Base-by-base conservation (phyloP, 2,797 vertebrate species). In the Ceryle rudis region DNA sequence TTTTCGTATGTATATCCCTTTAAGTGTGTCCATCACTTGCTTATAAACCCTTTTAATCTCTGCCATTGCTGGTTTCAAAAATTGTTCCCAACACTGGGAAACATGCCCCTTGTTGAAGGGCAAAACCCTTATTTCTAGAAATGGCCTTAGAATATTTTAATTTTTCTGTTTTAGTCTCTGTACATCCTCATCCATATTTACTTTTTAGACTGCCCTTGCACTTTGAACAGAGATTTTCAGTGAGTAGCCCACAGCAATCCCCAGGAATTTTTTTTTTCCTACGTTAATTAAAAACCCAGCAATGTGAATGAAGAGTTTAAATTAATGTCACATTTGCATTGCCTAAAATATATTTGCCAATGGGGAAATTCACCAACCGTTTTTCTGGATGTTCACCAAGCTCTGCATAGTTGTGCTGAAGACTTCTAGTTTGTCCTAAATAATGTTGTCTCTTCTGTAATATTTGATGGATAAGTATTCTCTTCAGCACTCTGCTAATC, bases 301-400 rank as follows among this genome's bases (percentile, higher is more conserved):
- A 95, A 87, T 84, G 80, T 86, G 94, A 91, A 81, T 69, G 92
- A 95, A 79, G 82, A 90, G 65, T 96, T 95, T 91, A 92, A 95
- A 85, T 95, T 89, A 89, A 78, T 87, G 69, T 89, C 93, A 93
- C 65, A 77, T 97, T 97, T 96, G 90, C 92, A 96, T 96, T 95
- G 79, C 86, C 78, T 70, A 69, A 91, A 96, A 92, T 95, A 74
- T 70, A 94, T 87, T 94, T 92, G 90, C 93, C 95, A 84, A 75
- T 37, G 72, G 81, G 58, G 78, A 87, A 51, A 78, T 94, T 93
- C 10, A 1, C 52, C 81, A 74, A 0, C 74, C 41, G 0, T 89
- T 94, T 74, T 65, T 81, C 67, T 93, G 77, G 64, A 81, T 73
- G 35, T 49, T 91, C 83, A 65, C 39, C 1, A 29, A 51, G 74